phyloP scores from a whole-genome alignment of 2,888 invertebrate genomes.

The Yponomeuta malinellus region DNA sequence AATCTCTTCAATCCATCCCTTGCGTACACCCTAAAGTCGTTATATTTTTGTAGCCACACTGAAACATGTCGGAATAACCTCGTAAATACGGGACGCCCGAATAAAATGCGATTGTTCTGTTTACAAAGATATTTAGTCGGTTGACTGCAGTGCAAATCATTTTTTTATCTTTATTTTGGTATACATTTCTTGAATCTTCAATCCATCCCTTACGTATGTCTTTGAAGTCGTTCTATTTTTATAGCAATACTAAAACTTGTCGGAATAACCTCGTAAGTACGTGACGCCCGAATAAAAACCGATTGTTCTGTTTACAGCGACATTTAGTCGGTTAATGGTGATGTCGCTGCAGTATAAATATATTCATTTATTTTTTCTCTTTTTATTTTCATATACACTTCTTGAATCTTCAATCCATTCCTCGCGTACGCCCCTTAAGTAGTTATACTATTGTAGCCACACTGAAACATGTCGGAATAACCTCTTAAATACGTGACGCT shows the following conservation, averaged over 20 bases:
- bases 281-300: slow-evolving; percentile 5
- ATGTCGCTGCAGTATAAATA: background rate
- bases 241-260: background rate
- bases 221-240: slow-evolving; percentile 4
- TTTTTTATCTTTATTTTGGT: too few species aligned
- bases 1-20: too few species aligned
- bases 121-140: background rate
- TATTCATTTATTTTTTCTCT: too few species aligned
- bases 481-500: slow-evolving; percentile 8
- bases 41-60: background rate
- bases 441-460: slow-evolving; percentile 6
- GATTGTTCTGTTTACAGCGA: slow-evolving; percentile 2
- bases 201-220: background rate
- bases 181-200: too few species aligned
- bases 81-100: slow-evolving; percentile 2
- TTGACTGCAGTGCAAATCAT: background rate
- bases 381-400: too few species aligned
- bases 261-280: slow-evolving; percentile 1
- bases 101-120: background rate
- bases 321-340: background rate
- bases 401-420: too few species aligned
- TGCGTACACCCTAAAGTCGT: too few species aligned
- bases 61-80: background rate
- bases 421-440: background rate
- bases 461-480: background rate